A percentile compares a stretch with the other conserved stretches of the same genome.
phyloP scores from a whole-genome alignment of 2,113 vertebrate genomes.

The Naja naja region DNA sequence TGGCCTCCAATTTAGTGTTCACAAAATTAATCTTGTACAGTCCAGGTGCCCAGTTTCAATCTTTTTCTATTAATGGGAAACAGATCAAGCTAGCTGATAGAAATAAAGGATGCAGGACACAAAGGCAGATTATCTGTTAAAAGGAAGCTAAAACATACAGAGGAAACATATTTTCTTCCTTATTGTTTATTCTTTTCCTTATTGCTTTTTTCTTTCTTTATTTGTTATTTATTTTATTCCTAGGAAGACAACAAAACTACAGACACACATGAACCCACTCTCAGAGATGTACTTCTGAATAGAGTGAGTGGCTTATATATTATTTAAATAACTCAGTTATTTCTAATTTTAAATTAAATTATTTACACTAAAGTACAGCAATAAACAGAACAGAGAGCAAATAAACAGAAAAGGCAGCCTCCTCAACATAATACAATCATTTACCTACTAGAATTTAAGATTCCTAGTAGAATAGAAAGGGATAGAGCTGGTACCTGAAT shows the following conservation, averaged over 20 bases:
- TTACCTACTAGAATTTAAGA: not conserved
- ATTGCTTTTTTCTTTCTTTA: not conserved
- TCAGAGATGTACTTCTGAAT: not conserved
- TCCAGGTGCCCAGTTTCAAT: constrained; percentile 62
- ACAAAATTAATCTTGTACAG: constrained; percentile 47
- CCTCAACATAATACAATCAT: not conserved
- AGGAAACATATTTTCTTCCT: constrained; percentile 20
- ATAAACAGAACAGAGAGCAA: not conserved
- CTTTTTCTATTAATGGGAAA: constrained; percentile 49
- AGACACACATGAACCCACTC: not conserved
- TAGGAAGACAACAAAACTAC: not conserved
- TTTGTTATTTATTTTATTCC: not conserved
- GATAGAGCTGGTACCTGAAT: not conserved
- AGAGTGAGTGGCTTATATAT: not conserved
- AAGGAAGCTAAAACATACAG: constrained; percentile 39
- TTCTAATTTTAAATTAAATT: not conserved
- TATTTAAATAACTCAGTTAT: not conserved
- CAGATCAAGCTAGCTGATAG: constrained; percentile 63
- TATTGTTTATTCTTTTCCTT: not conserved
- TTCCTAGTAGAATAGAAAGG: not conserved
- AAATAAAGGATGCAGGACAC: constrained; percentile 45
- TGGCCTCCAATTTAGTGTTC: constrained; percentile 29
- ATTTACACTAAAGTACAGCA: not conserved
- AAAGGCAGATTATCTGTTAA: constrained; percentile 35
- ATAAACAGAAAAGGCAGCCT: not conserved